Percentiles rank a stretch among this genome's conserved stretches.
Conservation (phyloP, 1,140 invertebrate species). For the Aphelenchoides fujianensis region DNA sequence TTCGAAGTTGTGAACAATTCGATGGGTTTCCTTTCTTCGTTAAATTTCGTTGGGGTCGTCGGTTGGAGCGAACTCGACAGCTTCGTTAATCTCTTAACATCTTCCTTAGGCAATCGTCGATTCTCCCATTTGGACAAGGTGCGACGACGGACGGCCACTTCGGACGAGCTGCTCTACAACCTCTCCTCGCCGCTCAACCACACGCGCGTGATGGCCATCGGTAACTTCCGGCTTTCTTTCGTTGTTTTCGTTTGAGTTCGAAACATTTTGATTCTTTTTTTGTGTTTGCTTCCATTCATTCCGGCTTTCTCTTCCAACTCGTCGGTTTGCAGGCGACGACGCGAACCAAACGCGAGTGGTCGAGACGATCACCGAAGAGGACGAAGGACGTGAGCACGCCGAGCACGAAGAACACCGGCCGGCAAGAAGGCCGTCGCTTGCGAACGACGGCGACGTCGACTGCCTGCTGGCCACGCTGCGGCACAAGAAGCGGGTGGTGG, state of each 20-base stretch:
- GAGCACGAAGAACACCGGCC: not conserved
- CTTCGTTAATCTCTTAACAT: too few relatives aligned
- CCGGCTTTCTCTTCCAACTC: too few relatives aligned
- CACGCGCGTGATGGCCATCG: not conserved
- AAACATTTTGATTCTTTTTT: too few relatives aligned
- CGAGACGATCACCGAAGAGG: constrained; percentile 9
- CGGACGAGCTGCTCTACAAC: constrained; percentile 10
- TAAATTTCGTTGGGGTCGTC: too few relatives aligned
- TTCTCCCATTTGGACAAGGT: not conserved
- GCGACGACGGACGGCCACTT: constrained; percentile 13
- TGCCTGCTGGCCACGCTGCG: not conserved
- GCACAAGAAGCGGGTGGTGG: constrained; percentile 1
- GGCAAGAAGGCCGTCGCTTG: not conserved
- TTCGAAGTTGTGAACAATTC: too few relatives aligned
- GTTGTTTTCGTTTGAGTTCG: too few relatives aligned
- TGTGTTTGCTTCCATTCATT: too few relatives aligned
- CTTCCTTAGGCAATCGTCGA: constrained; percentile 8
- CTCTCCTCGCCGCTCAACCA: not conserved
- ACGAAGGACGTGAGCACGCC: constrained; percentile 6
- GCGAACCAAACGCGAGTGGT: not conserved
- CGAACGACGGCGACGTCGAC: not conserved
- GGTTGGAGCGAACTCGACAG: too few relatives aligned
- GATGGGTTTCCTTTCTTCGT: too few relatives aligned
- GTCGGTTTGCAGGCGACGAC: too few relatives aligned
- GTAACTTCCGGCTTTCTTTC: constrained; percentile 10